Percentiles rank a stretch among this genome's conserved stretches.
Evolutionary conservation across 1,140 invertebrate species (phyloP).

Genomic region (Calosoma granatense): DNA sequence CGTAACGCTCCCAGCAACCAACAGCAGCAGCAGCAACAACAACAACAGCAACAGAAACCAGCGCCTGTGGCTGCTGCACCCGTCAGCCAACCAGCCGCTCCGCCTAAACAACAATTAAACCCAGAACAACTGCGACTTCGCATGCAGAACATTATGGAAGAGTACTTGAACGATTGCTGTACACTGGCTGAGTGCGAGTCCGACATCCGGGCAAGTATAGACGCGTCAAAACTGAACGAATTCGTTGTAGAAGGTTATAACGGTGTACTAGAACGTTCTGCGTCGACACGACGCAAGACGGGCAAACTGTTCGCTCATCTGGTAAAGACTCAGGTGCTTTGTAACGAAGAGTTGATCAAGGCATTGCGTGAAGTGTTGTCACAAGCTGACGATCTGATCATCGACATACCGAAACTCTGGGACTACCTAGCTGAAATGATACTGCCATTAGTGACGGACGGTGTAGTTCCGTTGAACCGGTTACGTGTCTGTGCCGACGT

Average conservation of each 20-base stretch:
- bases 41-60: background rate
- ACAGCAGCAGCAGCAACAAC: conserved; percentile 8
- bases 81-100: conserved; percentile 11
- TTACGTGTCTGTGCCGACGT: conserved; percentile 29
- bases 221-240: conserved; percentile 16
- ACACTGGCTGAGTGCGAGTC: conserved; percentile 21
- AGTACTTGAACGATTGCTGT: conserved; percentile 25
- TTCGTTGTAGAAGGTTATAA: conserved; percentile 24
- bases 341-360: conserved; percentile 31
- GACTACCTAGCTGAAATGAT: conserved; percentile 55
- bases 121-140: conserved; percentile 27
- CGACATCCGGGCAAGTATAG: conserved; percentile 22
- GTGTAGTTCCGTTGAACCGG: conserved; percentile 36
- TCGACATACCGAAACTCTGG: conserved; percentile 70
- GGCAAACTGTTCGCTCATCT: conserved; percentile 33
- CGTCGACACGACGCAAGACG: conserved; percentile 29
- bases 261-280: conserved; percentile 31
- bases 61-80: conserved; percentile 13
- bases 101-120: conserved; percentile 15
- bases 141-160: conserved; percentile 27
- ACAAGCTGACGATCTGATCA: conserved; percentile 50
- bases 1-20: background rate
- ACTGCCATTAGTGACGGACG: conserved; percentile 38
- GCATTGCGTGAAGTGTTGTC: conserved; percentile 45
- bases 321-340: conserved; percentile 30